Evolutionary conservation across 2,113 vertebrate genomes (phyloP).

Genomic region (Pardalotus punctatus): DNA sequence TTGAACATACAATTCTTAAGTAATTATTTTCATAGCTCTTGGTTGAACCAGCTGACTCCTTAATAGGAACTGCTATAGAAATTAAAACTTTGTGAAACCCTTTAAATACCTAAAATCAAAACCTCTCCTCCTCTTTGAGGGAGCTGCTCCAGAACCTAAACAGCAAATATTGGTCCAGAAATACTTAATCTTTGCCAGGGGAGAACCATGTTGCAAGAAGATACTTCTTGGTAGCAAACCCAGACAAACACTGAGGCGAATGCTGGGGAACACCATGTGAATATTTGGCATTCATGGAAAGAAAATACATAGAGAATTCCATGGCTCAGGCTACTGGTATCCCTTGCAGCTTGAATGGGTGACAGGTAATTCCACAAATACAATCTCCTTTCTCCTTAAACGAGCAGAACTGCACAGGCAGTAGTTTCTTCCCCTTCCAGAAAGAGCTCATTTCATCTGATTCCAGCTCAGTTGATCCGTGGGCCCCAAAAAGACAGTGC

Average conservation of each 20-base stretch:
- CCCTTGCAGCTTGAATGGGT: background rate
- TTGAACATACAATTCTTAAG: background rate
- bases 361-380: background rate
- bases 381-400: background rate
- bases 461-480: background rate
- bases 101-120: background rate
- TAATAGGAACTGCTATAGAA: background rate
- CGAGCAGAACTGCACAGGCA: background rate
- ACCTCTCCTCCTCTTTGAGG: background rate
- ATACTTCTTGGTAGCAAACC: background rate
- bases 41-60: background rate
- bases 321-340: background rate
- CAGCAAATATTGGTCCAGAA: background rate
- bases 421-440: background rate
- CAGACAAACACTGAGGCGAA: background rate
- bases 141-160: background rate
- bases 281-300: background rate
- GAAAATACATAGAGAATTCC: background rate
- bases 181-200: background rate
- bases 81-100: background rate
- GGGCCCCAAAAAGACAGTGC: background rate
- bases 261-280: background rate
- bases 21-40: background rate
- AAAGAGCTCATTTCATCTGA: background rate
- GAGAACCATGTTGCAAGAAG: background rate